phyloP scores from a whole-genome alignment of 1,140 invertebrate species.

The Diprion similis region DNA sequence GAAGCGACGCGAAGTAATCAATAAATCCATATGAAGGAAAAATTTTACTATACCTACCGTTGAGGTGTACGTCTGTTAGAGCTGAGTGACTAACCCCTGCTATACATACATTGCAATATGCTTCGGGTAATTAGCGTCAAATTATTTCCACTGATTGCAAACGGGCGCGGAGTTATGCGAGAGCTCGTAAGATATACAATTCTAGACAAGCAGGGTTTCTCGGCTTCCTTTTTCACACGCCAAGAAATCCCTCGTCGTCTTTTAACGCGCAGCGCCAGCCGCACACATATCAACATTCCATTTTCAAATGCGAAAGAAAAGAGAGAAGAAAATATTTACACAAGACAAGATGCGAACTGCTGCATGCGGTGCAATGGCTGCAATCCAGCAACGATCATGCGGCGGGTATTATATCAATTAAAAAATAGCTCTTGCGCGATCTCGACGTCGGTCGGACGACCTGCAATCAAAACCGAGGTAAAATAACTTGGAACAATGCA shows the following conservation, averaged over 20 bases:
- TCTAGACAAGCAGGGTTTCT: neutral
- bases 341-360: neutral
- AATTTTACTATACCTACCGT: too few species aligned
- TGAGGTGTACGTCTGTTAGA: too few species aligned
- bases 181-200: neutral
- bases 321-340: neutral
- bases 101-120: too few species aligned
- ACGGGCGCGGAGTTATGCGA: neutral
- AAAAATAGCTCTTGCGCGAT: neutral
- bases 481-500: too few species aligned
- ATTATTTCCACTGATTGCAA: conserved; percentile 2
- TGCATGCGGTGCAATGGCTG: neutral
- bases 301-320: neutral
- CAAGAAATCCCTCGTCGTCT: neutral
- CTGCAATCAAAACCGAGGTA: too few species aligned
- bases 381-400: neutral
- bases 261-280: neutral
- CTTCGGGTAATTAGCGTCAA: neutral
- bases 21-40: neutral
- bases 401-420: neutral
- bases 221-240: conserved; percentile 1
- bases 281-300: neutral
- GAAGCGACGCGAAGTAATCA: neutral
- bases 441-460: too few species aligned
- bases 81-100: too few species aligned